phyloP scores from a whole-genome alignment of 2,797 vertebrate species.

The Halcyon badia region DNA sequence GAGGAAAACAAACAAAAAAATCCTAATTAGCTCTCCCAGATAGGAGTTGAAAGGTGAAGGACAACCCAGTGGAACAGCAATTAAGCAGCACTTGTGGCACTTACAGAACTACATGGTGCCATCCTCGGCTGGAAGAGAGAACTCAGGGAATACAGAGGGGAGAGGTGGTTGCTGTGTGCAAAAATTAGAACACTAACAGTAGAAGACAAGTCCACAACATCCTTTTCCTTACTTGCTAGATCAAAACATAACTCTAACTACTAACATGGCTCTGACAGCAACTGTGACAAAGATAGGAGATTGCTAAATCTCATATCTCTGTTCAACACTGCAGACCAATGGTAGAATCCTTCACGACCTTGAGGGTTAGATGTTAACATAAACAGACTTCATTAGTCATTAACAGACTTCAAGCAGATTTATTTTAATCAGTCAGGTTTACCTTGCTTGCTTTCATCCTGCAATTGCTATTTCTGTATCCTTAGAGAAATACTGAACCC shows the following conservation, averaged over 20 bases:
- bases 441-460: background rate
- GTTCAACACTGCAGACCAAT: background rate
- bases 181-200: background rate
- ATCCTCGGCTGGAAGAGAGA: background rate
- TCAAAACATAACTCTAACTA: background rate
- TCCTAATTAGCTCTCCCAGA: background rate
- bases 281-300: background rate
- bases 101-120: background rate
- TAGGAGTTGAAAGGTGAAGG: background rate
- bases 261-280: background rate
- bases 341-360: background rate
- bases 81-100: background rate
- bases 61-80: background rate
- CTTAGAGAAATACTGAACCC: background rate
- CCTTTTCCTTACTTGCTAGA: background rate
- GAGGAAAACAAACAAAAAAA: background rate
- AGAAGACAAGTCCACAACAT: background rate
- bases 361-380: background rate
- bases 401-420: background rate
- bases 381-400: background rate
- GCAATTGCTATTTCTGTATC: background rate
- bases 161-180: background rate
- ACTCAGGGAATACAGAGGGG: fast-evolving
- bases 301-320: background rate
- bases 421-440: background rate